Conservation (phyloP, 1,140 invertebrate genomes). For the Parapsyche elsis region DNA sequence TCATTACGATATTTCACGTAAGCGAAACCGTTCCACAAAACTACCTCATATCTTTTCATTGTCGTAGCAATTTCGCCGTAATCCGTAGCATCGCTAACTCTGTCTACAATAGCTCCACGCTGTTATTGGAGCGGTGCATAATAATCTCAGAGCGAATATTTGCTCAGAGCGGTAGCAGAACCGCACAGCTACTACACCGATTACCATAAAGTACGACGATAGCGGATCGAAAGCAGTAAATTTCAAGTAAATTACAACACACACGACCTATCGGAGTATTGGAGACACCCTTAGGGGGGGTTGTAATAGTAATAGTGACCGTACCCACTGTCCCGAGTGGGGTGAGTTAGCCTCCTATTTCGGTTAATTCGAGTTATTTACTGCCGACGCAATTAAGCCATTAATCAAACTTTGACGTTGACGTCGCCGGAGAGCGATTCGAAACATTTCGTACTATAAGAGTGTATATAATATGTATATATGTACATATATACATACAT, state of each 20-base stretch:
- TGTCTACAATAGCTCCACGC: no score
- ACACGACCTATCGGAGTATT: not conserved
- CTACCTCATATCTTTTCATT: no score
- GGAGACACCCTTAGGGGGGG: not conserved
- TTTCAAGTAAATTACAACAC: slow-evolving; percentile 4
- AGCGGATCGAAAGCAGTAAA: slow-evolving; percentile 32
- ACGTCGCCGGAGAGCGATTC: slow-evolving; percentile 20
- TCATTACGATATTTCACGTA: no score
- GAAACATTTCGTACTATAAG: not conserved
- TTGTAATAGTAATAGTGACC: not conserved
- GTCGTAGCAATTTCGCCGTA: no score
- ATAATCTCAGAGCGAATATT: slow-evolving; percentile 16
- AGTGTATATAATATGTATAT: not conserved
- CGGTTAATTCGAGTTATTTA: slow-evolving; percentile 41
- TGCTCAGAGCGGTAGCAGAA: slow-evolving; percentile 6
- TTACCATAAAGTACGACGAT: slow-evolving; percentile 5
- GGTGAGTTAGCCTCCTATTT: not conserved
- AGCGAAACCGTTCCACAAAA: no score
- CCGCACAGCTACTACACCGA: slow-evolving; percentile 16
- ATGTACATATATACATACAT: not conserved
- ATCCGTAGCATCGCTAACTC: no score
- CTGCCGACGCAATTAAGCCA: slow-evolving; percentile 36
- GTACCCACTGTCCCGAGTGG: not conserved
- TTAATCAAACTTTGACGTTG: slow-evolving; percentile 37
- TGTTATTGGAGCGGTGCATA: not conserved